phyloP scores from a whole-genome alignment of 1,140 invertebrate genomes.

The Diachasmimorpha longicaudata region DNA sequence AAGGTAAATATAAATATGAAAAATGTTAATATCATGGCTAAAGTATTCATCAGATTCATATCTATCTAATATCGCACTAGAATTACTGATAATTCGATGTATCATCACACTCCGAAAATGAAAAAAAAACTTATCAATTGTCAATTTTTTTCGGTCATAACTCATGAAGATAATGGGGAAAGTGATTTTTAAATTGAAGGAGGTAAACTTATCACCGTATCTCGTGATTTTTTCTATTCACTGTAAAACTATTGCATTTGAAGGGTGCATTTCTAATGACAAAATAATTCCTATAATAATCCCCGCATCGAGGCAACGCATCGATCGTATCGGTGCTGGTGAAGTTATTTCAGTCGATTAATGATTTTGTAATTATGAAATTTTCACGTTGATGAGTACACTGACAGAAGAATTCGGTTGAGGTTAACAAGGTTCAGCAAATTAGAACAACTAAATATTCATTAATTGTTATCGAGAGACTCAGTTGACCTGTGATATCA shows the following conservation, averaged over 20 bases:
- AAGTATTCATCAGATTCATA: slow-evolving; percentile 1
- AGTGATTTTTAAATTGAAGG: background rate
- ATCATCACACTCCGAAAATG: background rate
- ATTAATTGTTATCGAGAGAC: no score
- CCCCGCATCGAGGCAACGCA: background rate
- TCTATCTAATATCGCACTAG: slow-evolving; percentile 12
- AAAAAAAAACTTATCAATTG: background rate
- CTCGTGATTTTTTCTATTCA: background rate
- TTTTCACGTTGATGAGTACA: no score
- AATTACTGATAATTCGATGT: background rate
- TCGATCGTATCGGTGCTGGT: background rate
- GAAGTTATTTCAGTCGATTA: no score
- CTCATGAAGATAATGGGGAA: background rate
- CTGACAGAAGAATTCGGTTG: no score
- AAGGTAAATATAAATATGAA: background rate
- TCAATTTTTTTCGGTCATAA: background rate
- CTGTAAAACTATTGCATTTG: background rate
- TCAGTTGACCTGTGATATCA: no score
- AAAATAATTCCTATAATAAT: background rate
- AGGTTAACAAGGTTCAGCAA: no score
- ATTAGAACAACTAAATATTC: no score
- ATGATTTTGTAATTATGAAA: no score
- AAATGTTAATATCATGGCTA: background rate
- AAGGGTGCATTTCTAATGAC: background rate
- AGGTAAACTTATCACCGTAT: background rate